Percentiles rank a stretch among this genome's conserved stretches.
Evolutionary conservation across 64 coral and sea anemone species (phyloP).

Genomic region (Acropora yongei): DNA sequence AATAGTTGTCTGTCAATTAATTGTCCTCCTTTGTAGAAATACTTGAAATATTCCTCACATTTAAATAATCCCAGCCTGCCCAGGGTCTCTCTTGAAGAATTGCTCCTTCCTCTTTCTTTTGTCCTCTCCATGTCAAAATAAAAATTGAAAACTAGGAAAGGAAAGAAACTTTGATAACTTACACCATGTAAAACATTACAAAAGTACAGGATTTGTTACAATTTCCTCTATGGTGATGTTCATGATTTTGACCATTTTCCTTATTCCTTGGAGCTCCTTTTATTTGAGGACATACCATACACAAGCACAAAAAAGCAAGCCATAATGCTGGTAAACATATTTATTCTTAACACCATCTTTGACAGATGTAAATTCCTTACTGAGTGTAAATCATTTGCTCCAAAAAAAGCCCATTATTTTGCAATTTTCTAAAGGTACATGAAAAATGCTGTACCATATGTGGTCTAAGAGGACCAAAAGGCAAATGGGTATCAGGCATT

Average conservation of each 20-base stretch:
- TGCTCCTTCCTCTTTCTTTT: no score
- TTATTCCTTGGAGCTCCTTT: neutral
- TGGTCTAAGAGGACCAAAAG: slow-evolving; percentile 11
- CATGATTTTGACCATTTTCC: neutral
- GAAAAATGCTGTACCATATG: slow-evolving; percentile 29
- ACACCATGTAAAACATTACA: no score
- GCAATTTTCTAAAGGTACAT: slow-evolving; percentile 9
- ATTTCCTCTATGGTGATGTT: slow-evolving; percentile 1
- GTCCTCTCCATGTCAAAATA: neutral
- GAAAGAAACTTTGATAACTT: no score
- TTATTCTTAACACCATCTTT: neutral
- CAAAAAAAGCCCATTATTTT: slow-evolving; percentile 9
- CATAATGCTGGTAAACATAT: slow-evolving; percentile 7
- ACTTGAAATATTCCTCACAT: no score
- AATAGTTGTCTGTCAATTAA: no score
- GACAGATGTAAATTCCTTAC: slow-evolving; percentile 34
- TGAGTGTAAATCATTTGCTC: slow-evolving; percentile 17
- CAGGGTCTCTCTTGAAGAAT: no score
- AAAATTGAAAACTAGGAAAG: no score
- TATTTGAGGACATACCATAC: no score
- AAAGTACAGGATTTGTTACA: neutral
- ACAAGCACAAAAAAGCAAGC: neutral
- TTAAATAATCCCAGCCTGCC: no score
- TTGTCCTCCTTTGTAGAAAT: no score
- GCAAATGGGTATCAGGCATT: neutral